These are phyloP conservation scores for Embiotoca jacksoni DNA, from an alignment of 2,113 vertebrate species.

Conservation along the genomic window DNA sequence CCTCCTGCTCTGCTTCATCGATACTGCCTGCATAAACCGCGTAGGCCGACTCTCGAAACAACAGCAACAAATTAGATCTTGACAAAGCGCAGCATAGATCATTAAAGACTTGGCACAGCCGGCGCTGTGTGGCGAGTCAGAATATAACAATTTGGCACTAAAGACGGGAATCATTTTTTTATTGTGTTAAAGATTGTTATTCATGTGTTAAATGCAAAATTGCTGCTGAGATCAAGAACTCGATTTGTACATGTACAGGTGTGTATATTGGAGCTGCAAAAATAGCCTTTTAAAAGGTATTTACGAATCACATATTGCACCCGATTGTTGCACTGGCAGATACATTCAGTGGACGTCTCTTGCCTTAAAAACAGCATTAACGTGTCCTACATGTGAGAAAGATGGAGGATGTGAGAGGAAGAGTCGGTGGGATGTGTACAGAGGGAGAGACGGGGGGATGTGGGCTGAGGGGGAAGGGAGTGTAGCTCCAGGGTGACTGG, in stretches of 20 bases:
- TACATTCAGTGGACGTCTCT: not conserved
- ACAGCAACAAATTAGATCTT: slow-evolving; percentile 62
- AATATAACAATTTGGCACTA: slow-evolving; percentile 19
- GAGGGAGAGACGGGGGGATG: not conserved
- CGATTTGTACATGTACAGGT: not conserved
- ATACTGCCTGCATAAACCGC: slow-evolving; percentile 32
- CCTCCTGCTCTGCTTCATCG: slow-evolving; percentile 45
- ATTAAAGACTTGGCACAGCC: slow-evolving; percentile 44
- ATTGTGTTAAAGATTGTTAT: not conserved
- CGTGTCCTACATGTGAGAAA: not conserved
- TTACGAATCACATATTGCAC: not conserved
- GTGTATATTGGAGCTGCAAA: not conserved
- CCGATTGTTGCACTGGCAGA: not conserved
- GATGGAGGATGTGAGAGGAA: not conserved
- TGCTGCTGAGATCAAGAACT: not conserved
- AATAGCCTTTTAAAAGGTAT: no score
- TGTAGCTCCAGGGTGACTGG: not conserved
- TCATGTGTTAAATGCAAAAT: not conserved
- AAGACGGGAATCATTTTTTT: not conserved
- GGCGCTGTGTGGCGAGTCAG: not conserved
- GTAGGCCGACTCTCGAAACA: slow-evolving; percentile 50
- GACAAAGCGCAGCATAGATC: slow-evolving; percentile 49
- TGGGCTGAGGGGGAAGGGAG: not conserved
- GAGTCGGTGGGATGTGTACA: not conserved
- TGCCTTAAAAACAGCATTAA: not conserved